These are phyloP conservation scores for Papilio glaucus DNA, from an alignment of 1,140 invertebrate species.

Conservation along the genomic window DNA sequence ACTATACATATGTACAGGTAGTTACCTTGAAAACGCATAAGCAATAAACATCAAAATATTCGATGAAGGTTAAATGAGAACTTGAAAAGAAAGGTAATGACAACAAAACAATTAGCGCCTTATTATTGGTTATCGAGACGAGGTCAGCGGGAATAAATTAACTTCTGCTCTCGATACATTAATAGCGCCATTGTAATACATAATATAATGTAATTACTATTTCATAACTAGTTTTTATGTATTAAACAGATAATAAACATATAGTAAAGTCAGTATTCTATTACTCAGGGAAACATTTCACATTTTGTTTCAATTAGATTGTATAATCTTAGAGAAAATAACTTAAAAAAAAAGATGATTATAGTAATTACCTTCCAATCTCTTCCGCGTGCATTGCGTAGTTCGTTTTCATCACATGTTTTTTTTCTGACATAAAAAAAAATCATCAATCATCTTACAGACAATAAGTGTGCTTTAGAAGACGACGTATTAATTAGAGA, in stretches of 20 bases:
- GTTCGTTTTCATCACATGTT: not conserved
- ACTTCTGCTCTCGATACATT: not conserved
- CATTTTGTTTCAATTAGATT: too few species aligned
- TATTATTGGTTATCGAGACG: constrained; percentile 20
- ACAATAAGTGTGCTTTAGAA: not conserved
- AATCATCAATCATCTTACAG: not conserved
- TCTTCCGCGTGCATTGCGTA: not conserved
- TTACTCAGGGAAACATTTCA: too few species aligned
- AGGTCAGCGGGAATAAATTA: constrained; percentile 10
- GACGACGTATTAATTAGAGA: not conserved
- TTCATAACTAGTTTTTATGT: not conserved
- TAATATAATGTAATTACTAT: constrained; percentile 3
- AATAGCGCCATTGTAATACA: constrained; percentile 6
- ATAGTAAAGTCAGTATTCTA: too few species aligned
- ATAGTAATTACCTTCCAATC: not conserved
- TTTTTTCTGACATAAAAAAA: too few species aligned
- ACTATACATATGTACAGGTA: too few species aligned
- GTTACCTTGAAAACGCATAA: not conserved
- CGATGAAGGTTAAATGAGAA: not conserved
- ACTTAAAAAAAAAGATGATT: not conserved
- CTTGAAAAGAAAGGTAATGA: constrained; percentile 9
- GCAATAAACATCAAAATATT: not conserved
- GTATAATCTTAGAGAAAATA: too few species aligned
- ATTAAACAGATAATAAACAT: not conserved
- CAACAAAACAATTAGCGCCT: constrained; percentile 7